Evolutionary conservation across 2,113 vertebrate genomes (phyloP), one percentile per base, ranked within the genome.

Genomic region (Phalacrocorax carbo): DNA sequence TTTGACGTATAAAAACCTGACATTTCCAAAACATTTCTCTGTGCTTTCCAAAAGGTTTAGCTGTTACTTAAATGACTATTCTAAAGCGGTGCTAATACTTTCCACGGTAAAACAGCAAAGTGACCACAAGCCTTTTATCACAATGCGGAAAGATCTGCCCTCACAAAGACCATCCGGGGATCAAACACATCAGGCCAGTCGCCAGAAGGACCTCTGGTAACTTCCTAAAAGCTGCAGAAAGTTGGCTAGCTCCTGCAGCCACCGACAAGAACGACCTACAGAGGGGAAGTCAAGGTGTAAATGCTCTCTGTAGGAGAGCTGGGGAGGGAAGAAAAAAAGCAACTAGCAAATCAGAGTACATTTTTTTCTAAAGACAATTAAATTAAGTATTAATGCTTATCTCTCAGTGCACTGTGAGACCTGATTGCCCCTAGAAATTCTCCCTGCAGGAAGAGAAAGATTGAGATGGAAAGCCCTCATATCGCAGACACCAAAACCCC

Each of bases 241-340:
- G 23, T 22, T 46, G 61, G 8, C 48, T 36, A 29, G 68, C 52
- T 55, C 46, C 60, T 58, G 27, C 7, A 20, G 25, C 55, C 54
- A 60, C 40, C 2, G 0, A 14, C 36, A 49, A 26, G 22, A 72
- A 25, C 2, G 61, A 64, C 12, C 40, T 44, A 17, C 0, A 10
- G 29, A 46, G 4, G 4, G 10, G 54, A 75, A 23, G 20, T 13
- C 32, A 69, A 40, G 23, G 34, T 9, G 17, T 20, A 49, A 75
- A 64, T 14, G 42, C 14, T 58, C 14, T 58, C 49, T 51, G 23
- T 3, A 55, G 32, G 55, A 68, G 23, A 44, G 25, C 13, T 3
- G 23, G 25, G 18, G 6, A 10, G 14, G 11, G 4, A 7, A 21
- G 42, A 17, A 58, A 49, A 20, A 48, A 29, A 23, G 10, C 15